phyloP scores from a whole-genome alignment of 2,797 vertebrate species.

The Picus viridis region DNA sequence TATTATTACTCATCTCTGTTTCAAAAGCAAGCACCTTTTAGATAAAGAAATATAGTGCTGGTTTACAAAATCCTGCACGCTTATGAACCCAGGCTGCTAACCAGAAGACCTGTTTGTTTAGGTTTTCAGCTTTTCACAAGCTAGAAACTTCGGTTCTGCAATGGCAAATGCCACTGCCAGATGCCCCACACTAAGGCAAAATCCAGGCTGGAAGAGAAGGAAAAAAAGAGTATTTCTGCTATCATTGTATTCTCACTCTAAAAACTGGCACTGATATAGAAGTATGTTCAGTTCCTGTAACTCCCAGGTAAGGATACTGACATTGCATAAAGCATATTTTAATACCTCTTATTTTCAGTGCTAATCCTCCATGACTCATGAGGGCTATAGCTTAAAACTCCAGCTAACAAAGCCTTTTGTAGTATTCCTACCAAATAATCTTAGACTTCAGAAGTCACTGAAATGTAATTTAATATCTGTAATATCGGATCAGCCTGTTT shows the following conservation, averaged over 20 bases:
- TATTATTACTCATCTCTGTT: background rate
- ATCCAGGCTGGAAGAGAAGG: background rate
- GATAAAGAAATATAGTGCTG: background rate
- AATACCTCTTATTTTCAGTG: background rate
- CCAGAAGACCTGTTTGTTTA: background rate
- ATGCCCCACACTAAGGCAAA: background rate
- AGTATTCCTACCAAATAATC: background rate
- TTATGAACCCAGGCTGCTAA: background rate
- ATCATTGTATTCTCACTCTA: background rate
- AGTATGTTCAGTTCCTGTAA: background rate
- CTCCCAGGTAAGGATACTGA: background rate
- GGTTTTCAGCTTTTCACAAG: conserved; percentile 1
- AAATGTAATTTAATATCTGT: conserved; percentile 7
- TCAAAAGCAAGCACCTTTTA: background rate
- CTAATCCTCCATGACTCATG: background rate
- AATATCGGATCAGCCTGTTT: background rate
- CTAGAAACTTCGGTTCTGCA: background rate
- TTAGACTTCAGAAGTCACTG: background rate
- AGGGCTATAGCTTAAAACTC: background rate
- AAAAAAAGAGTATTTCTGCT: background rate
- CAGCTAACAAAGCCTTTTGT: conserved; percentile 30
- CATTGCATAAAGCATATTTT: background rate
- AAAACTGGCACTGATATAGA: background rate
- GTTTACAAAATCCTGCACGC: background rate
- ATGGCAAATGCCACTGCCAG: background rate